These are phyloP conservation scores for Coelinius sp. DNA, from an alignment of 2,888 invertebrate genomes.

Conservation along the genomic window DNA sequence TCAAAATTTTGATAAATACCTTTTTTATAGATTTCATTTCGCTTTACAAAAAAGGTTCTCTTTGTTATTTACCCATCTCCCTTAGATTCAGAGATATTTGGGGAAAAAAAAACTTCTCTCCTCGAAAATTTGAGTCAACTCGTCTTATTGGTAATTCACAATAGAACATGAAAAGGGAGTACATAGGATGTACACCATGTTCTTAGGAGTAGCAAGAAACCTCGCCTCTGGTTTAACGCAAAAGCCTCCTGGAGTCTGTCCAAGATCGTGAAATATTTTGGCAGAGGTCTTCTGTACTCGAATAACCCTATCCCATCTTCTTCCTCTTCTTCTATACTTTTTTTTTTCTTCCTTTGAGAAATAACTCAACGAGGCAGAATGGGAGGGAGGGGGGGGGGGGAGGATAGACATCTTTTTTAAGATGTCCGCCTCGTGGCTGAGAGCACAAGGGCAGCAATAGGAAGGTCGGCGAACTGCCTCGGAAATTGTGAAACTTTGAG, in stretches of 20 bases:
- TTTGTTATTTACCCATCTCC: too few species aligned
- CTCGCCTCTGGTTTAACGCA: not conserved
- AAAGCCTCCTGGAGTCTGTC: slow-evolving; percentile 39
- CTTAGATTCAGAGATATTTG: too few species aligned
- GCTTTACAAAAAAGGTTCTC: too few species aligned
- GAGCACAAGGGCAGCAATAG: slow-evolving; percentile 13
- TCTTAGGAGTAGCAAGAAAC: not conserved
- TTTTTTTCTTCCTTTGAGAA: not conserved
- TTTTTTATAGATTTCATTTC: too few species aligned
- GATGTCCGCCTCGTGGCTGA: not conserved
- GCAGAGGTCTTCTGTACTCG: slow-evolving; percentile 30
- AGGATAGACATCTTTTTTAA: slow-evolving; percentile 26
- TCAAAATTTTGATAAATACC: too few species aligned
- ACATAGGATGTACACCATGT: not conserved
- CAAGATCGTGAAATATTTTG: slow-evolving; percentile 46
- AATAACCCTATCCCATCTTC: slow-evolving; percentile 23
- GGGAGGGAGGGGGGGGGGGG: not conserved
- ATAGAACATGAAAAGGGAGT: not conserved
- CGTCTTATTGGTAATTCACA: too few species aligned
- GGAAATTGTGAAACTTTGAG: slow-evolving; percentile 16
- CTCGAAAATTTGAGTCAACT: too few species aligned
- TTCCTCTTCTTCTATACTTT: not conserved
- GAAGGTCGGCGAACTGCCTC: slow-evolving; percentile 20
- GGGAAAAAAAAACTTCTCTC: too few species aligned
- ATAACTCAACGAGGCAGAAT: not conserved